Base-by-base conservation (phyloP, 2,113 vertebrate species). In the Corythaeola cristata region DNA sequence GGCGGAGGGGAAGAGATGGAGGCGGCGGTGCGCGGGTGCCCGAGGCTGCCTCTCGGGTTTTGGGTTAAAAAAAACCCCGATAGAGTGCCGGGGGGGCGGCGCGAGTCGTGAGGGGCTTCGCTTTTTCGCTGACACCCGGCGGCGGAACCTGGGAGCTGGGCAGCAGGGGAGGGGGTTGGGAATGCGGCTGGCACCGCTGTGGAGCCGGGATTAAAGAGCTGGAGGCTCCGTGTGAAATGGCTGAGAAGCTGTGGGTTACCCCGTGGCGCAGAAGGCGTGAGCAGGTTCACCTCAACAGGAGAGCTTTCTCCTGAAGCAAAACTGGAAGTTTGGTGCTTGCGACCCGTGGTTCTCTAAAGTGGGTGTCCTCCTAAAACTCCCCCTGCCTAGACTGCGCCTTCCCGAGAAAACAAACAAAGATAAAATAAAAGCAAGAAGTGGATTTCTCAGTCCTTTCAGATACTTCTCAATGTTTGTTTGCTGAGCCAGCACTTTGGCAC, bases 71-170 rank as follows among this genome's bases (percentile, higher is more conserved):
- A 59, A 32, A 19, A 4, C 1, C 50, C 1, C n/a, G 18, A 12
- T 0, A 4, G 41, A 16, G 4, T 14, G 8, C 14, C 22, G 4
- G 8, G 44, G 44, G 23, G 47, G 26, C 53, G 30, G 15, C 7
- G 30, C 37, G 14, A 9, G 45, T 3, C 7, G 6, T 14, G 52
- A 9, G 5, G 62, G 45, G 20, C 66, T 39, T 33, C 4, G 8
- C 44, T 45, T 7, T 15, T 16, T 60, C 7, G 35, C 0, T 6
- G 27, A 5, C 15, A 9, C 2, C 17, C 14, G 44, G 2, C 7
- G 50, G 2, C 1, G 63, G 27, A 22, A 6, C 15, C 33, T 3
- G 50, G 37, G 50, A 21, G 24, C 30, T 37, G 37, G 21, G 27
- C 1, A 4, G 35, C 24, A 22, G 41, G 7, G 7, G 41, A 12